These are phyloP conservation scores for Synergus gifuensis DNA, from an alignment of 2,888 invertebrate genomes.

Conservation along the genomic window DNA sequence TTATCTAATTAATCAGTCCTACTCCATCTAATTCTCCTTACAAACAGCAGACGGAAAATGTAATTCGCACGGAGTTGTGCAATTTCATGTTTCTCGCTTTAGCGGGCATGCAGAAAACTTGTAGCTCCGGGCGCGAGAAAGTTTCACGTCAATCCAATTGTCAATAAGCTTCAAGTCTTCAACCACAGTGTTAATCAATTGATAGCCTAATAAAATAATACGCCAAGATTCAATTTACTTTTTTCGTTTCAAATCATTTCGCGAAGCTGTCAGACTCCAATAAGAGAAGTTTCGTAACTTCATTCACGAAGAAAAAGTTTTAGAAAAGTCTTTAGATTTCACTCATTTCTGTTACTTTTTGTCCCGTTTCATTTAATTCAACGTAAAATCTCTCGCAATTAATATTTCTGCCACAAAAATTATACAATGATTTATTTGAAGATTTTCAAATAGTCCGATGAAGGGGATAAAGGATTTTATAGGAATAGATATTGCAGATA, in stretches of 20 bases:
- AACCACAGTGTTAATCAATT: background rate
- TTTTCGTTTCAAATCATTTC: background rate
- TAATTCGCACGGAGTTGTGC: slow-evolving; percentile 14
- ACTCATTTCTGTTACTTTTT: no score
- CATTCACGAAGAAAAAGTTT: no score
- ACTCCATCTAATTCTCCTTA: background rate
- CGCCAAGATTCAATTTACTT: background rate
- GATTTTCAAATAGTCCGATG: background rate
- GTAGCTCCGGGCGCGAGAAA: slow-evolving; percentile 5
- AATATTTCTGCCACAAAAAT: background rate
- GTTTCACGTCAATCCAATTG: slow-evolving; percentile 5
- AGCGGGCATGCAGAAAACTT: background rate
- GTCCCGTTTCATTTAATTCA: no score
- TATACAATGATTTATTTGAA: background rate
- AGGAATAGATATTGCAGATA: background rate
- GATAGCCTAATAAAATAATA: background rate
- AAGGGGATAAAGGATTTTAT: background rate
- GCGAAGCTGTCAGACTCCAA: background rate
- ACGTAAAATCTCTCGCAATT: no score
- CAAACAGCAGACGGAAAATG: slow-evolving; percentile 13
- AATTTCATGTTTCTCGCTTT: background rate
- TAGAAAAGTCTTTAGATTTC: no score
- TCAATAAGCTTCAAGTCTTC: background rate
- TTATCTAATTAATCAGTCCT: slow-evolving; percentile 19
- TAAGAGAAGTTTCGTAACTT: no score